Percentiles rank a stretch among this genome's conserved stretches.
phyloP scores from a whole-genome alignment of 2,888 invertebrate genomes.

The Zaprionus bogoriensis region DNA sequence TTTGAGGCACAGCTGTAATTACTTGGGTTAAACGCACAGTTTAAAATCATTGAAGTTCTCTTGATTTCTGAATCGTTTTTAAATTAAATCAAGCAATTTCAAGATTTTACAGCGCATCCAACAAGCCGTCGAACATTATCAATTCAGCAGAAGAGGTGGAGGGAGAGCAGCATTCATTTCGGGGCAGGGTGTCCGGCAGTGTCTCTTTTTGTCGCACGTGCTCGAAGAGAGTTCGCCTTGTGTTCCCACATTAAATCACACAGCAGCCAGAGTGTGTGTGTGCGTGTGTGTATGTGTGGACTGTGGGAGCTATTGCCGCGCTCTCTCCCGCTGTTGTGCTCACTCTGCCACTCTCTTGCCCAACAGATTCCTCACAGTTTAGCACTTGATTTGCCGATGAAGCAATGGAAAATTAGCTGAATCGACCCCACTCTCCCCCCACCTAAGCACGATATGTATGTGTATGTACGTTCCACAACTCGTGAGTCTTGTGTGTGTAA shows the following conservation, averaged over 20 bases:
- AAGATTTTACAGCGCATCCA: slow-evolving; percentile 15
- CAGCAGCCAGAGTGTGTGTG: too few relatives aligned
- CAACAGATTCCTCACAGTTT: slow-evolving; percentile 45
- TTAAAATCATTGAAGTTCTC: slow-evolving; percentile 60
- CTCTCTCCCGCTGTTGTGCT: not conserved
- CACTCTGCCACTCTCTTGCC: slow-evolving; percentile 6
- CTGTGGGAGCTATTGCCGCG: slow-evolving; percentile 26
- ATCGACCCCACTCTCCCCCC: slow-evolving; percentile 6
- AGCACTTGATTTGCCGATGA: slow-evolving; percentile 31
- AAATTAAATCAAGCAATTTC: slow-evolving; percentile 66
- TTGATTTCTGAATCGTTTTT: slow-evolving; percentile 71
- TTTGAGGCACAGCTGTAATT: slow-evolving; percentile 64
- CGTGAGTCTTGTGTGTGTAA: slow-evolving; percentile 9
- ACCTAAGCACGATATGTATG: not conserved
- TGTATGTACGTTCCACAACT: too few relatives aligned
- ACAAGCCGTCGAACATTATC: slow-evolving; percentile 15
- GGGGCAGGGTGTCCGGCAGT: slow-evolving; percentile 28
- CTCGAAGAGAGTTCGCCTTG: slow-evolving; percentile 34
- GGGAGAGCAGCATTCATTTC: not conserved
- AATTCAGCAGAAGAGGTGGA: slow-evolving; percentile 7
- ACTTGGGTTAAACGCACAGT: slow-evolving; percentile 72
- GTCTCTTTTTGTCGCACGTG: slow-evolving; percentile 38
- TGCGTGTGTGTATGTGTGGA: not conserved
- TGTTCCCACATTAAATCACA: slow-evolving; percentile 71
- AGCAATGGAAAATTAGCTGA: slow-evolving; percentile 48